Base-by-base conservation (phyloP, 2,888 invertebrate genomes). In the Euplexia lucipara region DNA sequence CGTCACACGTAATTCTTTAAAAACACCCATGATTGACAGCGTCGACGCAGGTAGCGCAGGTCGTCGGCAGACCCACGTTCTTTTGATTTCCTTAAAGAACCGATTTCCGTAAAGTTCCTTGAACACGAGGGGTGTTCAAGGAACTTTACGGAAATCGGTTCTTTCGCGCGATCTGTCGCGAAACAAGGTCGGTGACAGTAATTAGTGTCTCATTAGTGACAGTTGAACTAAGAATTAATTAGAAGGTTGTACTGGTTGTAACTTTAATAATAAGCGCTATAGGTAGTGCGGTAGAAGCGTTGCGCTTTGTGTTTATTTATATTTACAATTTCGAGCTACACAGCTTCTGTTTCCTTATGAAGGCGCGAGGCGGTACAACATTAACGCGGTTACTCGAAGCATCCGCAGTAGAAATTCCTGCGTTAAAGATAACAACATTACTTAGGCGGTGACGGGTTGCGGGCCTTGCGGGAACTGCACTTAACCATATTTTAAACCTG, bases 311-410 rank as follows among this genome's bases (percentile, higher is more conserved):
- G 35, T 42, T 5, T 14, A 2, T n/a, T 39, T 20, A 35, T 18
- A 52, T 32, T 49, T 68, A 52, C 49, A 52, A 47, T 22, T 18
- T 30, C 9, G 22, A 68, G 58, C n/a, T n/a, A n/a, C n/a, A n/a
- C n/a, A n/a, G n/a, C 35, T 47, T 47, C 20, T 47, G 58, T 69
- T 47, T 18, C 51, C 45, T 51, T 57, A 26, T 47, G 16, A 57
- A 37, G 51, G 45, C 39, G 14, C 39, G n/a, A n/a, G n/a, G n/a
- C n/a, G n/a, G n/a, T 16, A 26, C 14, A 26, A 51, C 26, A 34
- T 52, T 35, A 47, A 42, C 22, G 16, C 16, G 9, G 20, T 10
- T 12, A 22, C 22, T 64, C 18, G 26, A 39, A 35, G 35, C 18
- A 22, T 51, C 57, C 14, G 35, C 20, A 35, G 44, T 20, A 42